Conservation (phyloP, 2,113 vertebrate species). For the Odobenus rosmarus region DNA sequence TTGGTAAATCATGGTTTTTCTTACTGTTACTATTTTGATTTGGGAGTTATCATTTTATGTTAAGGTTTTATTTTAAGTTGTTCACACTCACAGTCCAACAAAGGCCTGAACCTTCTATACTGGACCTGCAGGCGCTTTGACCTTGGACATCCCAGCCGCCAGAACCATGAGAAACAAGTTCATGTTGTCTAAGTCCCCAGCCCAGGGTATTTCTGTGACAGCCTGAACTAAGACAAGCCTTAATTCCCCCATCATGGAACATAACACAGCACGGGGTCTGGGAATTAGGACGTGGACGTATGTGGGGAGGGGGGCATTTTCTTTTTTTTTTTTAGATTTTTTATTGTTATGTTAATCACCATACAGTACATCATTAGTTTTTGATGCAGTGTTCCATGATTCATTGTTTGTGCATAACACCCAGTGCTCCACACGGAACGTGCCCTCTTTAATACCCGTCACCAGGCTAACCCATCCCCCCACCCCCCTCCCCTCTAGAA, state of each 20-base stretch:
- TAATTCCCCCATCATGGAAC: not conserved
- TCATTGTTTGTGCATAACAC: no score
- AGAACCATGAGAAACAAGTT: not conserved
- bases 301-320: rapidly evolving
- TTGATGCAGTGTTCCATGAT: no score
- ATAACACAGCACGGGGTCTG: no score
- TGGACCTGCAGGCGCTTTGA: not conserved
- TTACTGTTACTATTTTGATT: not conserved
- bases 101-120: not conserved
- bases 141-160: not conserved
- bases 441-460: no score
- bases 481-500: no score
- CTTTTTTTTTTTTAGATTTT: no score
- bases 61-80: not conserved
- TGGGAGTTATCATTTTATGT: not conserved
- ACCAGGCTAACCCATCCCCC: no score
- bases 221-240: not conserved
- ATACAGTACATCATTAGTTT: no score
- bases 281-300: not conserved
- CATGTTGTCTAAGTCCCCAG: not conserved
- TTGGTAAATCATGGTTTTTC: no score
- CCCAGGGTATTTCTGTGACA: not conserved
- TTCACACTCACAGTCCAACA: not conserved
- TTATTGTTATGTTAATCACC: no score
- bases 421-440: no score